phyloP scores from a whole-genome alignment of 2,797 vertebrate species.

The Myotis vivesi region DNA sequence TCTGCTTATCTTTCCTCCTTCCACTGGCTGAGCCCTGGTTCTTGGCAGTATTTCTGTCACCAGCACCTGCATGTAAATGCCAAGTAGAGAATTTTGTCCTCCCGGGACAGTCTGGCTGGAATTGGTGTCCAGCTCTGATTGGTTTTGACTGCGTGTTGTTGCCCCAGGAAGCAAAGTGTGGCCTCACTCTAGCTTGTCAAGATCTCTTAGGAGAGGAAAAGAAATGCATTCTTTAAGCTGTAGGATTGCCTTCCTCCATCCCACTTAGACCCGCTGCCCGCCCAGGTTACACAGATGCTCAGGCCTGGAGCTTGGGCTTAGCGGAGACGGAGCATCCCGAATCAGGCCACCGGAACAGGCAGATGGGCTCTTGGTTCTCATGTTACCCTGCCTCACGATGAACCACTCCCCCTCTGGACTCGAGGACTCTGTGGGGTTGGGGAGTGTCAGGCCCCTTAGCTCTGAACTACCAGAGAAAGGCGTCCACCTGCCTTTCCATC shows the following conservation, averaged over 20 bases:
- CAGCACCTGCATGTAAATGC: not conserved
- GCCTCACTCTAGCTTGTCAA: conserved; percentile 7
- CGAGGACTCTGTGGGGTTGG: not conserved
- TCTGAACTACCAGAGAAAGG: not conserved
- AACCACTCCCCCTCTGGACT: not conserved
- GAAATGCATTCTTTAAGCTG: not conserved
- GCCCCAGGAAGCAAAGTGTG: not conserved
- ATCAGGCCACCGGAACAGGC: not conserved
- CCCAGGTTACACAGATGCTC: not conserved
- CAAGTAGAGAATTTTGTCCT: not conserved
- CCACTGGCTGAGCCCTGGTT: not conserved
- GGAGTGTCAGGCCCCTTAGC: not conserved
- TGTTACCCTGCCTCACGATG: not conserved
- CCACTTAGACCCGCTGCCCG: not conserved
- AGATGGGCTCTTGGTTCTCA: not conserved
- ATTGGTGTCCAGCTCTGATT: not conserved
- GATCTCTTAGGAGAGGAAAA: conserved; percentile 1
- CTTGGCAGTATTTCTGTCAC: not conserved
- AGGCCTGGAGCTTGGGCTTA: not conserved
- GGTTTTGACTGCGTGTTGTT: not conserved
- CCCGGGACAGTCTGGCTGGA: not conserved
- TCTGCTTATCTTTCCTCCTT: not conserved
- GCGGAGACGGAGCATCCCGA: not conserved
- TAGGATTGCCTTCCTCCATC: not conserved
- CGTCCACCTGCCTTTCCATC: not conserved